Base-by-base conservation (phyloP, 2,888 invertebrate species). In the Spatulosminthurus flaviceps region DNA sequence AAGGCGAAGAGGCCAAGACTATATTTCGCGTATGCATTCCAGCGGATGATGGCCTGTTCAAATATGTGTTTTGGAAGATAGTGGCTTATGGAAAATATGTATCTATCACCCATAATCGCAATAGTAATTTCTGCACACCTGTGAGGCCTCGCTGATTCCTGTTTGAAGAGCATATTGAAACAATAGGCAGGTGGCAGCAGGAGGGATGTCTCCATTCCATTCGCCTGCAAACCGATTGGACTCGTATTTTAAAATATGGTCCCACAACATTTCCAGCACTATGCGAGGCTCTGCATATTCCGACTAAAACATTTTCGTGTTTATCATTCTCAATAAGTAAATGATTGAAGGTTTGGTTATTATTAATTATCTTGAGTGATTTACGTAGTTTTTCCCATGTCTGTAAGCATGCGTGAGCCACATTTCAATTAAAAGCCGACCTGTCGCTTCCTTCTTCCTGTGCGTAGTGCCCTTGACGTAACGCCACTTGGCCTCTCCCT, bases 111-210 rank as follows among this genome's bases (percentile, higher is more conserved):
- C 21, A 7, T 61, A n/a, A 21, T n/a, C 7, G 61, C 61, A 61
- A 61, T 13, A 13, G 22, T 61, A 13, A 13, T 21, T 13, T 13
- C 19, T 61, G 19, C 5, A n/a, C 26, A 72, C 84, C 79, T 83
- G 84, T 34, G 82, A 78, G 19, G 83, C 82, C 70, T 84, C 85
- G 34, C 85, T 83, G 21, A 85, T 83, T 34, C 85, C 85, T 4
- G 79, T 83, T 79, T 85, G 85, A 2, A 85, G 71, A 11, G 83
- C 85, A 64, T 84, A 85, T 73, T 85, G 85, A 43, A 82, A 85
- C 0, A 84, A 51, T 0, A 85, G 73, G 34, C 81, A 81, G 11
- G 82, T 85, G 1, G 84, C 85, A 22, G 82, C 82, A 41, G 78
- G 67, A 0, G 84, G 82, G 75, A 85, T 82, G 9, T 79, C 78